Conservation (phyloP, 1,140 invertebrate genomes). For the Euglossa dilemma region DNA sequence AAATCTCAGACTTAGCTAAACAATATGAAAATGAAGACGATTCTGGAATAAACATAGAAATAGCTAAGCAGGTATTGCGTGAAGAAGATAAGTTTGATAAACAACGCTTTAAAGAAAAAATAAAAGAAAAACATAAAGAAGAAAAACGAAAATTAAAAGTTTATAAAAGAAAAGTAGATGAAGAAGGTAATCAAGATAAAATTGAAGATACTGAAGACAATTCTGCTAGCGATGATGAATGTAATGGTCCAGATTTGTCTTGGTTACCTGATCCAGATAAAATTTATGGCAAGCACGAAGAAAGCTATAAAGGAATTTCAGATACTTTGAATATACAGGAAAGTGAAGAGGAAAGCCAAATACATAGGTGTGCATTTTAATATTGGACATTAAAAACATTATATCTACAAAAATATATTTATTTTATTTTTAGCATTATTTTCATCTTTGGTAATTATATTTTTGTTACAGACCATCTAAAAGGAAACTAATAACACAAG, state of each 20-base stretch:
- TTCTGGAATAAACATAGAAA: conserved; percentile 90
- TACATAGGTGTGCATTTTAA: conserved; percentile 71
- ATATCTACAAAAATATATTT: conserved; percentile 43
- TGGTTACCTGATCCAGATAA: conserved; percentile 93
- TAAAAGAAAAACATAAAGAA: conserved; percentile 87
- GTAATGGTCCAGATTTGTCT: conserved; percentile 86
- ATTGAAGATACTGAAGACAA: conserved; percentile 69
- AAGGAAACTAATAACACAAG: conserved; percentile 77
- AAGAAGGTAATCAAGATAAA: conserved; percentile 62
- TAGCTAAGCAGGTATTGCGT: conserved; percentile 88
- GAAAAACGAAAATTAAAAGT: conserved; percentile 87
- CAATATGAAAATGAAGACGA: conserved; percentile 84
- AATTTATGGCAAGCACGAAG: conserved; percentile 84
- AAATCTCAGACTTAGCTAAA: conserved; percentile 85
- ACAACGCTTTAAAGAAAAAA: conserved; percentile 89
- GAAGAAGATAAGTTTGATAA: conserved; percentile 96
- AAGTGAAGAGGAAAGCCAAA: conserved; percentile 37
- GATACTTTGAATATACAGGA: conserved; percentile 17
- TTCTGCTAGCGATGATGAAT: conserved; percentile 48
- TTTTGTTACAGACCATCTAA: conserved; percentile 74
- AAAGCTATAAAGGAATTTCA: conserved; percentile 62
- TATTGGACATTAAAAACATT: conserved; percentile 27
- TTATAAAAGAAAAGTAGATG: conserved; percentile 81
- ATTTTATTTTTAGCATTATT: conserved; percentile 55
- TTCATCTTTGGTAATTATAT: conserved; percentile 39